Evolutionary conservation across 2,113 vertebrate species (phyloP).

Genomic region (Motacilla tschutschensis): DNA sequence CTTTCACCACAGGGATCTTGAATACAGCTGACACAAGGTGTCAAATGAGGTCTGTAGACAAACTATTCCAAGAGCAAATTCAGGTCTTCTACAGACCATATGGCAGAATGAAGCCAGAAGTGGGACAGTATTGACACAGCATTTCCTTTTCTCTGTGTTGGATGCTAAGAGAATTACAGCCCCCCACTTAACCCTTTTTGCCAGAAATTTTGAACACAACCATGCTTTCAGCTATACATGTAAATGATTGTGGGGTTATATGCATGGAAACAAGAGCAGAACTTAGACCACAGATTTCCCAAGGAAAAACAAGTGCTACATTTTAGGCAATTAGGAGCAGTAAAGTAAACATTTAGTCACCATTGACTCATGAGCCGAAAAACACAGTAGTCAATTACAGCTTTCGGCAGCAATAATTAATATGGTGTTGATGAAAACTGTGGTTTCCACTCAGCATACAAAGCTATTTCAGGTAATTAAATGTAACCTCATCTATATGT

Average conservation of each 20-base stretch:
- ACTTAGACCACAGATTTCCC: constrained; percentile 57
- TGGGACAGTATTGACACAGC: neutral
- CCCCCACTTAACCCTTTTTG: neutral
- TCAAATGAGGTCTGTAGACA: neutral
- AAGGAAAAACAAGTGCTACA: constrained; percentile 56
- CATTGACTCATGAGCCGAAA: constrained; percentile 70
- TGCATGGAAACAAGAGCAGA: constrained; percentile 31
- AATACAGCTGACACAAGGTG: neutral
- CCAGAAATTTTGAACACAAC: neutral
- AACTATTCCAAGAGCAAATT: neutral
- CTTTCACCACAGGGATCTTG: neutral
- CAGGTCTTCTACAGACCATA: neutral
- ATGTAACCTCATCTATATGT: constrained; percentile 38
- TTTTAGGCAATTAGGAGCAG: constrained; percentile 66
- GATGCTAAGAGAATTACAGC: neutral
- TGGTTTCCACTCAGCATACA: constrained; percentile 57
- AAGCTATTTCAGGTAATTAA: constrained; percentile 61
- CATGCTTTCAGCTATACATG: neutral
- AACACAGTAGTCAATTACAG: constrained; percentile 64
- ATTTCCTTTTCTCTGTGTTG: neutral
- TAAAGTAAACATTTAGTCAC: constrained; percentile 68
- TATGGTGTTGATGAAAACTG: constrained; percentile 57
- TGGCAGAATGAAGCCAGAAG: neutral
- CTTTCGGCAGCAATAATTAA: constrained; percentile 67
- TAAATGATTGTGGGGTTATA: constrained; percentile 21